phyloP scores from a whole-genome alignment of 2,888 invertebrate genomes.

The Drosophila demipolita region DNA sequence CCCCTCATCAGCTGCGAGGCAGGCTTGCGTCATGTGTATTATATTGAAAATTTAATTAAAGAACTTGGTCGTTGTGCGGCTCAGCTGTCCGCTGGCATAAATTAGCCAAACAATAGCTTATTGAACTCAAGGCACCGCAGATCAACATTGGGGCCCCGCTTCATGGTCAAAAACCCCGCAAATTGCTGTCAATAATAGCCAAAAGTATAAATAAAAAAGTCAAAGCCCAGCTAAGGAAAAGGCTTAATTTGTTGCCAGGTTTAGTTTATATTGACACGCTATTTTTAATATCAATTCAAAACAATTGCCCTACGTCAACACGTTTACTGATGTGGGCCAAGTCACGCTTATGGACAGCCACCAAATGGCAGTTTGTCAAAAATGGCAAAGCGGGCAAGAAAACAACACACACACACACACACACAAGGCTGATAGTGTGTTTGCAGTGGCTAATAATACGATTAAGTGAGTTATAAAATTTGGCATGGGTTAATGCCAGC shows the following conservation, averaged over 20 bases:
- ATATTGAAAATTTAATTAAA: slow-evolving; percentile 79
- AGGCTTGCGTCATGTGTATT: slow-evolving; percentile 61
- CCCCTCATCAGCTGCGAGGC: slow-evolving; percentile 11
- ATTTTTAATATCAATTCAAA: slow-evolving; percentile 61
- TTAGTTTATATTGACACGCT: slow-evolving; percentile 71
- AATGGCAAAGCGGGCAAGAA: slow-evolving; percentile 49
- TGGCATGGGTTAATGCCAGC: slow-evolving; percentile 10
- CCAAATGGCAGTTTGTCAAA: slow-evolving; percentile 57
- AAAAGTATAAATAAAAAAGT: slow-evolving; percentile 14
- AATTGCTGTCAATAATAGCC: slow-evolving; percentile 74
- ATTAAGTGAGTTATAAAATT: slow-evolving; percentile 32
- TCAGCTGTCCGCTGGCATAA: slow-evolving; percentile 51
- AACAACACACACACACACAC: slow-evolving; percentile 24
- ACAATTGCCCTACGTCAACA: slow-evolving; percentile 71
- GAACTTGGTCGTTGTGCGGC: slow-evolving; percentile 34
- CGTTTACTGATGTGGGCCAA: slow-evolving; percentile 31
- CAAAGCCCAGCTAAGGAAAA: slow-evolving; percentile 46
- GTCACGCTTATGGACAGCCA: slow-evolving; percentile 63
- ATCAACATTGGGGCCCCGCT: slow-evolving; percentile 36
- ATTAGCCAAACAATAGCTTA: slow-evolving; percentile 74
- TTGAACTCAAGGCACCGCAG: slow-evolving; percentile 61
- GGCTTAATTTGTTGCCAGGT: slow-evolving; percentile 73
- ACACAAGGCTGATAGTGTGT: slow-evolving; percentile 21
- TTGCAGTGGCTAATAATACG: slow-evolving; percentile 28
- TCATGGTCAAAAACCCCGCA: slow-evolving; percentile 73